Evolutionary conservation across 92 coral and sea anemone species (phyloP).

Genomic region (Micromussa lordhowensis): DNA sequence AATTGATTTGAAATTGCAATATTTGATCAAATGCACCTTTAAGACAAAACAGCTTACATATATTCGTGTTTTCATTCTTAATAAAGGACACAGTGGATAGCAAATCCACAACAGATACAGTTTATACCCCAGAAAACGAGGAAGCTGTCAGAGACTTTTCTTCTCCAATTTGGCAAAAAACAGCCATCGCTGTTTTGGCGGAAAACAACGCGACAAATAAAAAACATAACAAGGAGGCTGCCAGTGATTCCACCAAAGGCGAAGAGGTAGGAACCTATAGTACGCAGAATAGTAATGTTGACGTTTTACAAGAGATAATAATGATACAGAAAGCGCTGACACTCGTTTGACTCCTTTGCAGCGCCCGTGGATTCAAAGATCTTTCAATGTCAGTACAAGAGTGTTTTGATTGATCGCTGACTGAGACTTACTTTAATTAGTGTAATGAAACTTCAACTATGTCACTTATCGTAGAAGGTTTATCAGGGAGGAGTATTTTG

Average conservation of each 20-base stretch:
- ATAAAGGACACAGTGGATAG: not conserved
- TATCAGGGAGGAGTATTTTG: no score
- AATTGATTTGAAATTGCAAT: not conserved
- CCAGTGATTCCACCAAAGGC: not conserved
- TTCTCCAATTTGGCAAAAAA: conserved; percentile 7
- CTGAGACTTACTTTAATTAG: no score
- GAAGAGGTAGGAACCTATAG: conserved; percentile 1
- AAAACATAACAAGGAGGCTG: not conserved
- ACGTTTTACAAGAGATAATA: not conserved
- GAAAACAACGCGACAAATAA: not conserved
- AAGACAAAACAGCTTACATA: not conserved
- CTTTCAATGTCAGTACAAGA: no score
- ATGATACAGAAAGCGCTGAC: not conserved
- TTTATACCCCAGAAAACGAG: not conserved
- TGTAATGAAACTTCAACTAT: no score
- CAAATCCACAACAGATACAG: not conserved
- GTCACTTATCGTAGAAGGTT: no score
- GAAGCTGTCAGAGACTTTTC: not conserved
- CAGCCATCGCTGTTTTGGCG: not conserved
- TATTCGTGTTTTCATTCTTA: not conserved
- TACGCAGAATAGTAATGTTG: not conserved
- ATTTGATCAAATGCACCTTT: not conserved
- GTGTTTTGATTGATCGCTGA: no score
- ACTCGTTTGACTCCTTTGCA: no score
- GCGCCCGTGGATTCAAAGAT: no score